These are phyloP conservation scores for Noctua comes DNA, from an alignment of 2,888 invertebrate genomes.

Conservation along the genomic window DNA sequence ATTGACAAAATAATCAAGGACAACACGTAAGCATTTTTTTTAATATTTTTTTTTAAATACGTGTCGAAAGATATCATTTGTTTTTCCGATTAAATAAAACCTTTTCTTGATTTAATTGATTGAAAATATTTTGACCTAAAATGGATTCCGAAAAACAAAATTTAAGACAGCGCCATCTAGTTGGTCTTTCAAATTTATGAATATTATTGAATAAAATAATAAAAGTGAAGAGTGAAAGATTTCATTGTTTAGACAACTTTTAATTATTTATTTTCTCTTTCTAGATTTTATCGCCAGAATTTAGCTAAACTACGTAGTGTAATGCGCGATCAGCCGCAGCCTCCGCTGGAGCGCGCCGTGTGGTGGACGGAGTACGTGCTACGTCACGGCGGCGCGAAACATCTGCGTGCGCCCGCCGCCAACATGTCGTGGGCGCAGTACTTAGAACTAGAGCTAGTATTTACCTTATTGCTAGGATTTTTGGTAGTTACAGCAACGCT, in stretches of 20 bases:
- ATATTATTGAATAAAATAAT: neutral
- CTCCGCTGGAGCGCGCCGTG: constrained; percentile 77
- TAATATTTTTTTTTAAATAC: neutral
- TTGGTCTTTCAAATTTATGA: neutral
- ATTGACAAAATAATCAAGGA: constrained; percentile 42
- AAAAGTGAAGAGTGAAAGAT: neutral
- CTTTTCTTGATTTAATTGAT: neutral
- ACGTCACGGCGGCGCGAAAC: constrained; percentile 3
- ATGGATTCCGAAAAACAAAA: neutral
- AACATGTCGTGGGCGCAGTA: constrained; percentile 7
- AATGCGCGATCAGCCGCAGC: constrained; percentile 54
- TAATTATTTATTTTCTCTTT: neutral
- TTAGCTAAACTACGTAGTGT: constrained; percentile 36
- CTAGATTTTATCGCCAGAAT: constrained; percentile 54
- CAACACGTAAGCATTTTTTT: constrained; percentile 6
- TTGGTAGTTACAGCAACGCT: neutral
- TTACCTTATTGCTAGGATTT: constrained; percentile 37
- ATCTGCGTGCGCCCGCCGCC: neutral
- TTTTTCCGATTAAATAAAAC: neutral
- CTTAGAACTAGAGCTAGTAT: constrained; percentile 61
- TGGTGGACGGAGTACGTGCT: constrained; percentile 52
- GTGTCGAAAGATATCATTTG: neutral
- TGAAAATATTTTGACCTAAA: neutral
- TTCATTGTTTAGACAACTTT: neutral
- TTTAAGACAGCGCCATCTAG: neutral